phyloP scores from a whole-genome alignment of 2,888 invertebrate species.

The Ectemnius continuus region DNA sequence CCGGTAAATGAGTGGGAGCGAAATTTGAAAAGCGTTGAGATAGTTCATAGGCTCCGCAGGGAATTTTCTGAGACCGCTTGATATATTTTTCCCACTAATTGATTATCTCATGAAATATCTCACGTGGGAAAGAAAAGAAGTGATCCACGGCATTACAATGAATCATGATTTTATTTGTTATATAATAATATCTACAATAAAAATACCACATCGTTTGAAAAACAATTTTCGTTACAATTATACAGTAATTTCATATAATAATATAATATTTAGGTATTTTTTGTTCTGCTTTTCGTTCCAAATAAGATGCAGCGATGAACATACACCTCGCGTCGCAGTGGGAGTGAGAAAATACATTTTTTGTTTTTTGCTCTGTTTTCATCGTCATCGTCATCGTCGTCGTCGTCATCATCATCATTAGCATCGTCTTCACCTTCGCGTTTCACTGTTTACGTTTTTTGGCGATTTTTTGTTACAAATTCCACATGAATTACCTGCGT shows the following conservation, averaged over 20 bases:
- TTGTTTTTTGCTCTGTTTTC: constrained; percentile 47
- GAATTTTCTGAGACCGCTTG: too few species aligned
- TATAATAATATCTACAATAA: constrained; percentile 78
- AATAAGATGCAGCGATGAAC: constrained; percentile 76
- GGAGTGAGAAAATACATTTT: constrained; percentile 76
- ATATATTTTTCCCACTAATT: too few species aligned
- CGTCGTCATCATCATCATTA: too few species aligned
- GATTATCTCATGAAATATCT: too few species aligned
- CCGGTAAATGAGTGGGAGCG: too few species aligned
- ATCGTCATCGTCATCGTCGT: too few species aligned
- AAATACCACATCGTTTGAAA: constrained; percentile 78
- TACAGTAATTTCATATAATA: constrained; percentile 76
- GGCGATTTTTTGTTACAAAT: constrained; percentile 66
- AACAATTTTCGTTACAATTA: constrained; percentile 77
- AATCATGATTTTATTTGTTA: constrained; percentile 77
- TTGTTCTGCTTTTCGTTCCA: constrained; percentile 65
- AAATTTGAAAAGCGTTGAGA: too few species aligned
- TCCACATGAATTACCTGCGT: constrained; percentile 72
- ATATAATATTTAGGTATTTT: constrained; percentile 70
- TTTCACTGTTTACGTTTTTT: too few species aligned
- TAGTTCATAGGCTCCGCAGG: too few species aligned
- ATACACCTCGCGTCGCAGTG: constrained; percentile 71
- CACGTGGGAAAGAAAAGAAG: too few species aligned
- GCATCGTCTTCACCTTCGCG: too few species aligned
- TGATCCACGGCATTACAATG: constrained; percentile 64